These are phyloP conservation scores for Leucophenga montana DNA, from an alignment of 2,888 invertebrate species.

Conservation along the genomic window DNA sequence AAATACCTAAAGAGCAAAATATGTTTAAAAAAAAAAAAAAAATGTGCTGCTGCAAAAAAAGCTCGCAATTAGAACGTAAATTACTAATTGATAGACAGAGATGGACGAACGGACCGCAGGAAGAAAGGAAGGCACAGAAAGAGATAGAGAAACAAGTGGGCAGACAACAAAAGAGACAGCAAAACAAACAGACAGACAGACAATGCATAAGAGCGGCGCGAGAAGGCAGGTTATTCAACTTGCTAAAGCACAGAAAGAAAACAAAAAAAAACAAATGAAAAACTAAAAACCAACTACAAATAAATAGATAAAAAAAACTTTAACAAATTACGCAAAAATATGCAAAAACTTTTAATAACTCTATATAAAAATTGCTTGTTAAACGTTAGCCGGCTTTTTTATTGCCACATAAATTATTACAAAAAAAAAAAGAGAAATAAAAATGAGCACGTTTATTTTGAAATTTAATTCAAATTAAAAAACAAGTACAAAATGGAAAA, in stretches of 20 bases:
- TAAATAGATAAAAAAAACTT: not conserved
- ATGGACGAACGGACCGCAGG: too few relatives aligned
- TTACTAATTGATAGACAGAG: too few relatives aligned
- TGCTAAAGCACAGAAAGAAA: constrained; percentile 20
- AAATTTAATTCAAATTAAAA: too few relatives aligned
- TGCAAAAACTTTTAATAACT: not conserved
- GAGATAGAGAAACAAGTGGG: too few relatives aligned
- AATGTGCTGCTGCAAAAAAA: too few relatives aligned
- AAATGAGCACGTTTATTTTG: not conserved
- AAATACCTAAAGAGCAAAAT: too few relatives aligned
- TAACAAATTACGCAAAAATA: not conserved
- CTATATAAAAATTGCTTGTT: too few relatives aligned
- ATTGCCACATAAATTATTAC: not conserved
- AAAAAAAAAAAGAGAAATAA: not conserved
- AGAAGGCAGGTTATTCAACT: constrained; percentile 49
- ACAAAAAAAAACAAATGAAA: not conserved
- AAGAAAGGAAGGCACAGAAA: too few relatives aligned
- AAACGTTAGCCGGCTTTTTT: constrained; percentile 10
- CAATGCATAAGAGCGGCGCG: not conserved
- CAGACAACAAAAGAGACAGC: too few relatives aligned
- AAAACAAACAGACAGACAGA: too few relatives aligned
- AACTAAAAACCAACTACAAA: constrained; percentile 13
- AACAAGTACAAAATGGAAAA: not conserved
- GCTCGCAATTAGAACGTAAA: too few relatives aligned
- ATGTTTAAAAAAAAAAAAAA: too few relatives aligned